phyloP scores from a whole-genome alignment of 2,113 vertebrate genomes.

The Cheilinus undulatus region DNA sequence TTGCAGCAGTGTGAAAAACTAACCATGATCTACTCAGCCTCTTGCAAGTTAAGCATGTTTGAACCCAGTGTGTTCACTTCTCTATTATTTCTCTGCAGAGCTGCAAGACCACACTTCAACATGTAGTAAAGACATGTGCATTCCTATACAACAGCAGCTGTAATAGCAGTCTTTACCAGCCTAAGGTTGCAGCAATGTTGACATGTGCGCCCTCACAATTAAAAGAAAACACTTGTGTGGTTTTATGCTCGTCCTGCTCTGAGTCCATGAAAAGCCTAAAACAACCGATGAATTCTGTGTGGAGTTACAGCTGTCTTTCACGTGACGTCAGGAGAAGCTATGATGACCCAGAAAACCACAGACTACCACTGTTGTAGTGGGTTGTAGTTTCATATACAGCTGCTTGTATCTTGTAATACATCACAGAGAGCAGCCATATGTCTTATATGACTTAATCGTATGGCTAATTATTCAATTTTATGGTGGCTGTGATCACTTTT shows the following conservation, averaged over 20 bases:
- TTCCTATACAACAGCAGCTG: conserved; percentile 31
- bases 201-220: neutral
- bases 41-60: neutral
- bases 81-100: neutral
- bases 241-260: neutral
- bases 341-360: conserved; percentile 15
- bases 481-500: conserved; percentile 30
- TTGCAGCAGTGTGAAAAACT: conserved; percentile 6
- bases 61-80: neutral
- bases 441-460: conserved; percentile 51
- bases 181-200: conserved; percentile 2
- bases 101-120: conserved; percentile 24
- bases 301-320: neutral
- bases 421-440: conserved; percentile 17
- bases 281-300: neutral
- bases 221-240: neutral
- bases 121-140: conserved; percentile 26
- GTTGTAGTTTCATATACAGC: conserved; percentile 19
- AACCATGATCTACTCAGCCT: conserved; percentile 6
- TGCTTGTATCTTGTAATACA: conserved; percentile 32
- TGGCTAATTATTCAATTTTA: conserved; percentile 43
- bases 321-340: conserved; percentile 12
- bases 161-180: conserved; percentile 9
- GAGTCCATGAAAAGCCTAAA: neutral
- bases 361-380: neutral